phyloP scores from a whole-genome alignment of 1,140 invertebrate species.

The honey bee (Apis mellifera) region Amel_HAv3.1 CM009935.2:1896501-1897000 shows the following conservation, averaged over 20 bases:
- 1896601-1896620: not conserved
- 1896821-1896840: conserved; percentile 35
- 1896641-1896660: conserved; percentile 22
- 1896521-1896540: too few species aligned
- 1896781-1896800: not conserved
- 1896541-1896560: too few species aligned
- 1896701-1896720: conserved; percentile 26
- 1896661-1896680: not conserved
- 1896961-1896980: conserved; percentile 39
- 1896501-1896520: too few species aligned
- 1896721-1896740: conserved; percentile 23
- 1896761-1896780: conserved; percentile 49
- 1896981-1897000: conserved; percentile 27
- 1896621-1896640: not conserved
- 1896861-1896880: not conserved
- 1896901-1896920: conserved; percentile 40
- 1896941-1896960: conserved; percentile 22
- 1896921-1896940: conserved; percentile 38
- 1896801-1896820: conserved; percentile 22
- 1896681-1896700: conserved; percentile 41
- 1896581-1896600: not conserved
- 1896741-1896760: conserved; percentile 53
- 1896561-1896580: too few species aligned
- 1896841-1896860: conserved; percentile 20
- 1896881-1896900: conserved; percentile 20